Base-by-base conservation (phyloP, 2,888 invertebrate genomes). In the Scrobipalpa costella region DNA sequence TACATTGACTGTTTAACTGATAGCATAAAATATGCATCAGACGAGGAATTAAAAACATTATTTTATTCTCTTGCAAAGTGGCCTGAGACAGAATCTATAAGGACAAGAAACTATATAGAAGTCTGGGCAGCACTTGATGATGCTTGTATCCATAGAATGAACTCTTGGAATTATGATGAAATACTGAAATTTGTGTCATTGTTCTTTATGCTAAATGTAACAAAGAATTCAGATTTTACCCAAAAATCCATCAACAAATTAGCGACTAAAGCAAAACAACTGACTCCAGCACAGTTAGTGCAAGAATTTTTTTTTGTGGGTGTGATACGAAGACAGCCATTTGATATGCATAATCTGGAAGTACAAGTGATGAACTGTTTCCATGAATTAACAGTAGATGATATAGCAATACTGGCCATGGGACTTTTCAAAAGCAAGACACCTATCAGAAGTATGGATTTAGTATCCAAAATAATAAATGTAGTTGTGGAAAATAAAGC, bases 351-450 rank as follows among this genome's bases (percentile, higher is more conserved):
- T 70, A 94, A 95, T 70, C 88, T 95, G 62, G 95, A 96, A 84
- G 77, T 92, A 58, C 87, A 90, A 50, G 73, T 95, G 63, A 81
- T 89, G 36, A 76, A 90, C 3, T 81, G 84, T 63, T 86, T 95
- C n/a, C 73, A 92, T 7, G 76, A 92, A 27, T 92, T 95, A 76
- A 90, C 86, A 21, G 70, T 94, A 7, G 93, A 94, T 69, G 96
- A 97, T 76, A 80, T 96, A 64, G 95, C 94, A 11, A 92, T 96
- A 13, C 92, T 95, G 70, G 92, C 94, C 5, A 94, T 95, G 93
- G 96, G 95, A 0, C 96, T 95, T 79, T 97, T 97, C 73, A 96
- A 96, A 86, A 94, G 94, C 15, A 92, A 94, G 84, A 94, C 94
- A 0, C 92, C 90, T 15, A 90, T 96, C 59, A 91, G 92, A 67